Base-by-base conservation (phyloP, 2,113 vertebrate species). In the Scatophagus argus region DNA sequence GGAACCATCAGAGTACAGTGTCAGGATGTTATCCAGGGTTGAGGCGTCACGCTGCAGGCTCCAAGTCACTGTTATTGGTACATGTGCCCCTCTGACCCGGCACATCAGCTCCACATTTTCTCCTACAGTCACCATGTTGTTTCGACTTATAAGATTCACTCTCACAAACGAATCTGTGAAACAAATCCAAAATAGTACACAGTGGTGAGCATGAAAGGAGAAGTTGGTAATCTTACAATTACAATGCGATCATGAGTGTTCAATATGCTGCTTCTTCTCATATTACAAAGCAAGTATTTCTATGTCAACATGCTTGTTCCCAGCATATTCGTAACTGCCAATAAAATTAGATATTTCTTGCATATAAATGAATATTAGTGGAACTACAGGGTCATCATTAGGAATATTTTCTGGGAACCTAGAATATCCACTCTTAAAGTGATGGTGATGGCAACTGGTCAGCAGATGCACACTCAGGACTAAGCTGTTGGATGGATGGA, bases 21-120 rank as follows among this genome's bases (percentile, higher is more conserved):
- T 91, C 36, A 95, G 69, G 47, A 98, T 91, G 44, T 81, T 66
- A 0, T 91, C 90, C 0, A 52, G 23, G 21, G n/a, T 25, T 0
- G 64, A 60, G 54, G 64, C 46, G 0, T n/a, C 61, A 2, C 82
- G 90, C 66, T 88, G 89, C 85, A 96, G 93, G 3, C 83, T 92
- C 97, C 97, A 99, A 0, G 14, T 77, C 66, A 97, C 69, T 0
- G 93, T 87, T 0, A 90, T 0, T 0, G 93, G 92, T 0, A 95
- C 34, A 3, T 8, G 74, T 8, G 89, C 79, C 0, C 87, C 86
- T 71, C 0, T 80, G 29, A 94, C 77, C 8, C 21, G 76, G 51
- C 95, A 95, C 41, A 92, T 36, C 69, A 95, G 23, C 31, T 72
- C 63, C 64, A 91, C 64, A 1, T 64, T 36, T 0, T 88, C 78